These are phyloP conservation scores for Cyprinodon diabolis DNA, from an alignment of 2,797 vertebrate genomes.

Conservation along the genomic window DNA sequence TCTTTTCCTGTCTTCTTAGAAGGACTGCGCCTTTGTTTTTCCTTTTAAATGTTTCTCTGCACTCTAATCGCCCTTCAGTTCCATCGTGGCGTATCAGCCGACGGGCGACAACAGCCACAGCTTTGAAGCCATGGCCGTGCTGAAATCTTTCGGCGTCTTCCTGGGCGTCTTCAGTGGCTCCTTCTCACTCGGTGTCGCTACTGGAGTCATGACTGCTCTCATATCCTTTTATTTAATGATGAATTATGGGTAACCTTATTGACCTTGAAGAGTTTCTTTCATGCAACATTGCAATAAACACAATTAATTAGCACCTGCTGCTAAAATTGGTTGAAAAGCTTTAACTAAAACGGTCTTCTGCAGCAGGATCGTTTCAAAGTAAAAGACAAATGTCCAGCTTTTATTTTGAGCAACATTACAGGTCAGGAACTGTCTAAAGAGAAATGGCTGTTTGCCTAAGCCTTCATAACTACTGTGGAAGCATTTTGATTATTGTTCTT, in stretches of 20 bases:
- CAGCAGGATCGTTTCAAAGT: neutral
- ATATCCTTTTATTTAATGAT: constrained; percentile 84
- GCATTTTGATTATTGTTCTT: no score
- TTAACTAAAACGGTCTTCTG: neutral
- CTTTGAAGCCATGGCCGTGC: constrained; percentile 92
- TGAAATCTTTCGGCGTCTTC: constrained; percentile 94
- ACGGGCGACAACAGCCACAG: constrained; percentile 93
- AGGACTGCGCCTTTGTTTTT: constrained; percentile 14
- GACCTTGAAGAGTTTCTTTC: neutral
- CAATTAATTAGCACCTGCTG: neutral
- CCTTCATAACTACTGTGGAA: no score
- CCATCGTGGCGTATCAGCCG: constrained; percentile 94
- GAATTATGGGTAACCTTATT: neutral
- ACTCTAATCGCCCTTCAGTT: constrained; percentile 75
- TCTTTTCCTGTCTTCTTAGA: constrained; percentile 7
- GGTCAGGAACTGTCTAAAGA: neutral
- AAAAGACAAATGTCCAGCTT: neutral
- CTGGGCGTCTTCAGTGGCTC: constrained; percentile 96
- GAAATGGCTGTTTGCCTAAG: no score
- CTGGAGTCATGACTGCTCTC: constrained; percentile 94
- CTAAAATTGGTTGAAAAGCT: neutral
- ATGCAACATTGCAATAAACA: neutral
- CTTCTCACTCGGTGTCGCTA: constrained; percentile 93
- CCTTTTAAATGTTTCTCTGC: constrained; percentile 12
- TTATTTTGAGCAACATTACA: neutral